Evolutionary conservation across 2,797 vertebrate species (phyloP), one percentile per base, ranked within the genome.

Genomic region (Enteromius argenteus): DNA sequence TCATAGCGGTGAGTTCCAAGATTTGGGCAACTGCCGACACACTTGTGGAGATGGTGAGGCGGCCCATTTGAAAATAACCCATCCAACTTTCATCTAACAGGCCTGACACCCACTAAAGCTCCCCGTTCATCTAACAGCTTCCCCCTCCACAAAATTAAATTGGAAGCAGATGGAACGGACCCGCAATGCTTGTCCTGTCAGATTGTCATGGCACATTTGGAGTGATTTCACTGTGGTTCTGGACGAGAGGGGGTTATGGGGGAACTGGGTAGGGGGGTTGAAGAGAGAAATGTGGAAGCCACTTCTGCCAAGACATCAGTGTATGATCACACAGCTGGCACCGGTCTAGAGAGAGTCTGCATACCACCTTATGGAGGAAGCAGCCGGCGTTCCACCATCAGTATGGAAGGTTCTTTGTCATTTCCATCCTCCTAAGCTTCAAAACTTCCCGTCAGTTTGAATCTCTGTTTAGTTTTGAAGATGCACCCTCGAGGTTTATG

Each of bases 21-120:
- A 93, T 91, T 91, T 89, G 84, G 92, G 92, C 93, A 96, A 95
- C 92, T 91, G 95, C 91, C 91, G 92, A 90, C 80, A 89, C 92
- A 94, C 94, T 94, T 93, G 94, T 95, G 96, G 89, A 92, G 94
- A 96, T 95, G 93, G 92, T 87, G 90, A 94, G 93, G 93, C 87
- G 87, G 91, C 93, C 89, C 76, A 88, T 89, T 85, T 91, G 93
- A 96, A 95, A 95, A 93, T 90, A 95, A 92, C 92, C 91, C 90
- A 88, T 89, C 81, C 64, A 86, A 81, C 88, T 85, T 86, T 86
- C 83, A 79, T 86, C 84, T 83, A 85, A 87, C 68, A n/a, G 81
- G 73, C 90, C 86, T 81, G 85, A 84, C 60, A 85, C 44, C 85
- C 87, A 51, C 44, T 88, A 84, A 84, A 72, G 76, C 76, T 32